phyloP scores from a whole-genome alignment of 1,140 invertebrate species.

The Matsumurasca onukii region DNA sequence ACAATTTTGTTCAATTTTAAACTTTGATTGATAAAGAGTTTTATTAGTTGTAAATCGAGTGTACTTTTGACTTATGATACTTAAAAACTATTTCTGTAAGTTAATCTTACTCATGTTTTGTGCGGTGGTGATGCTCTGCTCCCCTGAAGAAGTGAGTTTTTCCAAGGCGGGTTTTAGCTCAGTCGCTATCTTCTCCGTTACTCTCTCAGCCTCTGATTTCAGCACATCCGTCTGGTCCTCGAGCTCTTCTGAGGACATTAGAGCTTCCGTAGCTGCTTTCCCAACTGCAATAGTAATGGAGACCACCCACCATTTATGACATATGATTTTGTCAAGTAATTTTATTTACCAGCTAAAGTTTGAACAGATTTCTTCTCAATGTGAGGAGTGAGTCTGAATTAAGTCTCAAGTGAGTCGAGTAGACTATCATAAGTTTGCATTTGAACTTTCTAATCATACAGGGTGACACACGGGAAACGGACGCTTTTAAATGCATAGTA shows the following conservation, averaged over 20 bases:
- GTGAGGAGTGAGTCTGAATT: too few species aligned
- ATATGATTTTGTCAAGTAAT: too few species aligned
- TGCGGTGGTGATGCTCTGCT: constrained; percentile 46
- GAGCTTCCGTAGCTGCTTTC: constrained; percentile 34
- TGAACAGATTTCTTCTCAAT: too few species aligned
- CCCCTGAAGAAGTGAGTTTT: constrained; percentile 57
- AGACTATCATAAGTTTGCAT: too few species aligned
- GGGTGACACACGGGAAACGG: too few species aligned
- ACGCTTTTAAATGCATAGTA: too few species aligned
- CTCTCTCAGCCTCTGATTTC: constrained; percentile 49
- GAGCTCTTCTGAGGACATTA: constrained; percentile 33
- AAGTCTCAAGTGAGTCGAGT: too few species aligned
- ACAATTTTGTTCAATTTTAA: too few species aligned
- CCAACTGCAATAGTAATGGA: constrained; percentile 38
- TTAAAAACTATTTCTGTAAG: constrained; percentile 15
- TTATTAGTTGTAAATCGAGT: constrained; percentile 11
- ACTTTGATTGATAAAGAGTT: background rate
- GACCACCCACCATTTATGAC: too few species aligned
- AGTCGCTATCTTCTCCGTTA: constrained; percentile 46
- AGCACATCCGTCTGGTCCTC: constrained; percentile 46
- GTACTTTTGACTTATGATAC: background rate
- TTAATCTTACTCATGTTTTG: constrained; percentile 45
- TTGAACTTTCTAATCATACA: too few species aligned
- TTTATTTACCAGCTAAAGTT: too few species aligned
- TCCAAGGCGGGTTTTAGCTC: constrained; percentile 53